Evolutionary conservation across 1,140 invertebrate genomes (phyloP).

Genomic region (Scaptomyza graminum): DNA sequence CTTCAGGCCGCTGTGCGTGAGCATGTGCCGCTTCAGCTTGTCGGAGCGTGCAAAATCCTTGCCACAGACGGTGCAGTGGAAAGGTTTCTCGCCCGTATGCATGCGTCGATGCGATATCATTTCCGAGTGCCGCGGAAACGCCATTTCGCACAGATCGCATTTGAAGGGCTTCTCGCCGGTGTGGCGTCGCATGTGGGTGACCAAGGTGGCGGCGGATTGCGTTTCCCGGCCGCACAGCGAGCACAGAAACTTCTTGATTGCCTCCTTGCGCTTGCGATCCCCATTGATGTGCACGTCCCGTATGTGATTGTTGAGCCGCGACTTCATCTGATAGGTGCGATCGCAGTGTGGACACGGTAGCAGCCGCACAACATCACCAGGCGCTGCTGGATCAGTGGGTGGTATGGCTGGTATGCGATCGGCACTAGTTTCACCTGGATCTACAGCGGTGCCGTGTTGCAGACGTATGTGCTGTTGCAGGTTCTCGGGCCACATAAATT

Average conservation of each 20-base stretch:
- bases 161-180: constrained; percentile 74
- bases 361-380: constrained; percentile 47
- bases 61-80: constrained; percentile 70
- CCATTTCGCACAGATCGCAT: constrained; percentile 75
- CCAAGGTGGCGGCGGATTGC: constrained; percentile 85
- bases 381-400: constrained; percentile 20
- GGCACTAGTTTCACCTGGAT: not conserved
- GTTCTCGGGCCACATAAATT: constrained; percentile 85
- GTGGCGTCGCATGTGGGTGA: constrained; percentile 86
- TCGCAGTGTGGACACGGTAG: constrained; percentile 82
- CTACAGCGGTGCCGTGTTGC: constrained; percentile 67
- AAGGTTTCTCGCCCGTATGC: constrained; percentile 72
- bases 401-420: constrained; percentile 70
- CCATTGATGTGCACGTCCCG: constrained; percentile 72
- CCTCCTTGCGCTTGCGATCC: constrained; percentile 71
- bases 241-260: constrained; percentile 83
- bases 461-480: constrained; percentile 84
- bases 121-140: constrained; percentile 66
- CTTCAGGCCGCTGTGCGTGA: constrained; percentile 69
- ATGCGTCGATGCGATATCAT: constrained; percentile 64
- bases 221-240: constrained; percentile 85
- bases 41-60: constrained; percentile 72
- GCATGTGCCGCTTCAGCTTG: constrained; percentile 70
- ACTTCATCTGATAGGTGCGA: constrained; percentile 71
- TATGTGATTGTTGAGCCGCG: constrained; percentile 69